Percentiles rank a stretch among this genome's conserved stretches.
phyloP scores from a whole-genome alignment of 35 echinoderm and acorn worm genomes.

The Stichopus chloronotus region DNA sequence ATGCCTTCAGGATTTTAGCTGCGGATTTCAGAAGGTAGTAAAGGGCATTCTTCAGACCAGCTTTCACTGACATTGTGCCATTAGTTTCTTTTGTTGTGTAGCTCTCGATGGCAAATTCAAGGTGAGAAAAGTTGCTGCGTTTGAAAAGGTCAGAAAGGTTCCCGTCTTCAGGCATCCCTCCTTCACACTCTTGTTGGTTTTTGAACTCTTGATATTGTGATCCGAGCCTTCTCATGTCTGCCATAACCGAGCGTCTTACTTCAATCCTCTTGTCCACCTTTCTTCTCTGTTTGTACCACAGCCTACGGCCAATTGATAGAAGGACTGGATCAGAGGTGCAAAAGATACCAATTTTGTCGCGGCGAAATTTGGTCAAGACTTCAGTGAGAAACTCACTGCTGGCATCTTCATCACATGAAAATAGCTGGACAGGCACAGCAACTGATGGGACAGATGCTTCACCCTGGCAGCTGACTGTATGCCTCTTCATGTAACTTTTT shows the following conservation, averaged over 20 bases:
- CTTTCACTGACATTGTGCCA: slow-evolving; percentile 6
- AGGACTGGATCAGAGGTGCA: slow-evolving; percentile 22
- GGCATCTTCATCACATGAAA: background rate
- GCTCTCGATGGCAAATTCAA: slow-evolving; percentile 45
- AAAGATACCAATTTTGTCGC: background rate
- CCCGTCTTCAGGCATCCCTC: background rate
- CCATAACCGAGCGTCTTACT: slow-evolving; percentile 37
- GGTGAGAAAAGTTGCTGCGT: slow-evolving; percentile 22
- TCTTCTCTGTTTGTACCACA: slow-evolving; percentile 49
- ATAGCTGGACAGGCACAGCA: slow-evolving; percentile 3
- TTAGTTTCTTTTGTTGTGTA: slow-evolving; percentile 31
- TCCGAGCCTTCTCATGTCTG: slow-evolving; percentile 21
- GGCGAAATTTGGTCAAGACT: slow-evolving; percentile 45
- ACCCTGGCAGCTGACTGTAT: background rate
- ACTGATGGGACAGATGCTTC: background rate
- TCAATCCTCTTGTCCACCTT: slow-evolving; percentile 42
- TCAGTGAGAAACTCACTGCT: slow-evolving; percentile 6
- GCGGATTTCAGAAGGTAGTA: slow-evolving; percentile 58
- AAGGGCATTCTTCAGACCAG: slow-evolving; percentile 58
- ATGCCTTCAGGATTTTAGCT: slow-evolving; percentile 32
- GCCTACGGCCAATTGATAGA: slow-evolving; percentile 36
- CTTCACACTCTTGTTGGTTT: background rate
- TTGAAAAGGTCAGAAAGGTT: slow-evolving; percentile 52
- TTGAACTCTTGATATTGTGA: slow-evolving; percentile 12
- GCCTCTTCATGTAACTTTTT: slow-evolving; percentile 38